Conservation (phyloP, 2,797 vertebrate genomes). For the Platalea minor region DNA sequence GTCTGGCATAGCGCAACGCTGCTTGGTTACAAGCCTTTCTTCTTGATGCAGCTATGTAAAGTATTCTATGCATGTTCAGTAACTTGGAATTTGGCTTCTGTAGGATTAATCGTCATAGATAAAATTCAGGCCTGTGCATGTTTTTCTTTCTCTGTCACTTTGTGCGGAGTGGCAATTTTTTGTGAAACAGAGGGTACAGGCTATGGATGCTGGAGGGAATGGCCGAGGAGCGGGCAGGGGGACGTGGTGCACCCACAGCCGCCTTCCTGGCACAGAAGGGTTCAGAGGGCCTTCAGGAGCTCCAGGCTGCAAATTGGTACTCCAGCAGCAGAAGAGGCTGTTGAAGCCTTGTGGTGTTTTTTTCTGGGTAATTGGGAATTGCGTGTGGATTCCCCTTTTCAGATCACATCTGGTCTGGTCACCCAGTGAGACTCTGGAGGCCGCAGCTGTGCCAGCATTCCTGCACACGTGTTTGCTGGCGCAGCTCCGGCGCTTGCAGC, state of each 20-base stretch:
- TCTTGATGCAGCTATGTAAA: rapidly evolving
- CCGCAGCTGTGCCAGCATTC: neutral
- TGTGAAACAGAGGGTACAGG: neutral
- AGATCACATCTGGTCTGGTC: neutral
- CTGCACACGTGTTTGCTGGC: neutral
- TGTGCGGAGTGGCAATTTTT: neutral
- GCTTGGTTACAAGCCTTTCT: neutral
- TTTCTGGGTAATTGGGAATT: neutral
- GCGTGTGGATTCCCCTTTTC: neutral
- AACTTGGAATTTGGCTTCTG: neutral
- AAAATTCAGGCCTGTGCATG: neutral
- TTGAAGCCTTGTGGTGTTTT: neutral
- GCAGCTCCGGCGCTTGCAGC: neutral
- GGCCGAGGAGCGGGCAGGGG: neutral
- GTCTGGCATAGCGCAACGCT: neutral
- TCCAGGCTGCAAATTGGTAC: neutral
- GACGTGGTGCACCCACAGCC: rapidly evolving
- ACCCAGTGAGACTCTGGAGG: rapidly evolving
- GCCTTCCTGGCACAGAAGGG: neutral
- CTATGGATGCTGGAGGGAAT: neutral
- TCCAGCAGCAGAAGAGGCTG: neutral
- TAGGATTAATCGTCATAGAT: neutral
- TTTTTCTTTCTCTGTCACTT: neutral
- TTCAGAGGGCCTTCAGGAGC: neutral
- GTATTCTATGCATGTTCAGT: rapidly evolving